Evolutionary conservation across 2,113 vertebrate species (phyloP).

Genomic region (Poecile atricapillus): DNA sequence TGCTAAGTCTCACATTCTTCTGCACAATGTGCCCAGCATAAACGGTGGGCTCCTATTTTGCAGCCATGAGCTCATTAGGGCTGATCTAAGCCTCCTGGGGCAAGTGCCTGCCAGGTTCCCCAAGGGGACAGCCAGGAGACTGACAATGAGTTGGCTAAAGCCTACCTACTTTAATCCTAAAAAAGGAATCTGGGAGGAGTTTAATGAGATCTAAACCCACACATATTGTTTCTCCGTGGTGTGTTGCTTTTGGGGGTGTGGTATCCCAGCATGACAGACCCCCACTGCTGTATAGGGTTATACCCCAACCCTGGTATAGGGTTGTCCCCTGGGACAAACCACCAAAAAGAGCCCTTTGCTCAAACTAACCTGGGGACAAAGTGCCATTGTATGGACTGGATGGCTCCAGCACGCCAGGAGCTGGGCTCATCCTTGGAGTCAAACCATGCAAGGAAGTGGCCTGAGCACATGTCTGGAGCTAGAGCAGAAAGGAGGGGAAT

Average conservation of each 20-base stretch:
- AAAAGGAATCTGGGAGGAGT: neutral
- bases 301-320: neutral
- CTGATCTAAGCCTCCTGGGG: neutral
- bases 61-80: neutral
- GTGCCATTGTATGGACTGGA: neutral
- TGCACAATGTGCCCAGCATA: neutral
- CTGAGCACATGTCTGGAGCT: neutral
- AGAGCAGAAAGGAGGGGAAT: neutral
- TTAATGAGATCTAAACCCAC: neutral
- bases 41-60: neutral
- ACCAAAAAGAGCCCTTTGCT: neutral
- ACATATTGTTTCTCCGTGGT: accelerated
- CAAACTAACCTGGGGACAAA: neutral
- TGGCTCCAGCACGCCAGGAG: neutral
- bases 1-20: neutral
- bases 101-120: neutral
- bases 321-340: neutral
- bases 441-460: neutral
- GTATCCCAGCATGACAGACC: too few relatives aligned
- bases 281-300: neutral
- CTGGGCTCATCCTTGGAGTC: neutral
- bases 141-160: neutral
- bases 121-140: neutral
- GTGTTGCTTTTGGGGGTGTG: neutral
- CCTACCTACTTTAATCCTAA: neutral